Percentiles rank a stretch among this genome's conserved stretches.
Evolutionary conservation across 2,113 vertebrate species (phyloP).

Genomic region (Labrus mixtus): DNA sequence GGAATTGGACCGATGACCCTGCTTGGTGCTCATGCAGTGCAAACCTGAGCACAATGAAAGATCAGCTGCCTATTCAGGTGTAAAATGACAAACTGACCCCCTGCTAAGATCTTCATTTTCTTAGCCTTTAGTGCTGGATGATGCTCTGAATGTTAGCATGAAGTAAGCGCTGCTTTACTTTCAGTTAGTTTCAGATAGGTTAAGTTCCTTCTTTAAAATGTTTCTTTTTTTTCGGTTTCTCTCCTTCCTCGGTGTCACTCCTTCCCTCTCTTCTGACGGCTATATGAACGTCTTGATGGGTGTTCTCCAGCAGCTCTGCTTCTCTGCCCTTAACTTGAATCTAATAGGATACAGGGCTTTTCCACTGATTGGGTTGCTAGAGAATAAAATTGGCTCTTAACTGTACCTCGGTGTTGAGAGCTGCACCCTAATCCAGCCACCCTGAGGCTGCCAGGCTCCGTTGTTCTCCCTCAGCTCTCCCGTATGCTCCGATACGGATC

Average conservation of each 20-base stretch:
- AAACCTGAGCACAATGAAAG: conserved; percentile 64
- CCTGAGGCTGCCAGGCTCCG: conserved; percentile 66
- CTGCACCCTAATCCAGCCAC: conserved; percentile 79
- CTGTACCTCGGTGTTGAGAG: conserved; percentile 83
- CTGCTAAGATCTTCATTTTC: conserved; percentile 54
- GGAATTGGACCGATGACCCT: conserved; percentile 62
- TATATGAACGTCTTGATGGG: conserved; percentile 81
- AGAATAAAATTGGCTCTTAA: conserved; percentile 89
- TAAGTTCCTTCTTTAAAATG: neutral
- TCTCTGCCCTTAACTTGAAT: conserved; percentile 79
- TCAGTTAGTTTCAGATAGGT: conserved; percentile 19
- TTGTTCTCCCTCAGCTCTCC: conserved; percentile 76
- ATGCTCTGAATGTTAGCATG: conserved; percentile 15
- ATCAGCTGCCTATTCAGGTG: conserved; percentile 68
- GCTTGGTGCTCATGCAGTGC: conserved; percentile 25
- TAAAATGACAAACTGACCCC: conserved; percentile 57
- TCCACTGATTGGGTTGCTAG: conserved; percentile 90
- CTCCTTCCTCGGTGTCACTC: conserved; percentile 15
- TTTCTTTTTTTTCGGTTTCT: conserved; percentile 2
- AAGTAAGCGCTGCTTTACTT: conserved; percentile 7
- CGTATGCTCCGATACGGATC: conserved; percentile 79
- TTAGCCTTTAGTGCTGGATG: conserved; percentile 24
- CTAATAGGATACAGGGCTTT: conserved; percentile 86
- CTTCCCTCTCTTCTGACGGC: conserved; percentile 73
- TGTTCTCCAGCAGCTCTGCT: conserved; percentile 70